These are phyloP conservation scores for Agapornis roseicollis DNA, from an alignment of 2,113 vertebrate genomes.

Conservation along the genomic window DNA sequence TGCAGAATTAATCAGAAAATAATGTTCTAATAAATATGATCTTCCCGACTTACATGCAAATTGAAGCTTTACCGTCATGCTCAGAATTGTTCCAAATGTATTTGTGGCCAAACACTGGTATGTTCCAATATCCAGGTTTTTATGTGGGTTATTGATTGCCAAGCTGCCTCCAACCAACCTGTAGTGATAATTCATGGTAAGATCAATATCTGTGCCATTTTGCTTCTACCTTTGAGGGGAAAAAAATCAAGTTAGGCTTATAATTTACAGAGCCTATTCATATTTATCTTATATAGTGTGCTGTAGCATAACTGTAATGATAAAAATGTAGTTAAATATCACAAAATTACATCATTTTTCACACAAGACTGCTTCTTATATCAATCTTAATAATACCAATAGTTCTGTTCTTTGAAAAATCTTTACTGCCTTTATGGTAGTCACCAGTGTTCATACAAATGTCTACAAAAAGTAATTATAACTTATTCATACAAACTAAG, in stretches of 20 bases:
- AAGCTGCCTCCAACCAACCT: constrained; percentile 86
- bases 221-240: constrained; percentile 85
- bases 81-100: constrained; percentile 84
- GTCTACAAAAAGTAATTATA: constrained; percentile 19
- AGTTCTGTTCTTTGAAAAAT: constrained; percentile 1
- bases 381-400: neutral
- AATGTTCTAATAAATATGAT: neutral
- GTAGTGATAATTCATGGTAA: constrained; percentile 80
- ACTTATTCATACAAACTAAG: neutral
- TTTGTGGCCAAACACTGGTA: constrained; percentile 92
- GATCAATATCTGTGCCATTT: constrained; percentile 82
- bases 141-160: constrained; percentile 83
- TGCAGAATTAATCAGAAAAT: constrained; percentile 33
- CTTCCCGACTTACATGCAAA: constrained; percentile 88
- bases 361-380: neutral
- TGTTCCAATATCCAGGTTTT: constrained; percentile 81
- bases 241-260: constrained; percentile 63
- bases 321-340: constrained; percentile 25
- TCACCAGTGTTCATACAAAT: constrained; percentile 2
- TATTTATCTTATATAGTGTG: constrained; percentile 48
- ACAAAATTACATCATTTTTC: constrained; percentile 5
- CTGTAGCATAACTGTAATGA: constrained; percentile 28
- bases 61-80: constrained; percentile 85
- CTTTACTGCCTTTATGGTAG: neutral
- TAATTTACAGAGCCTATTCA: constrained; percentile 40